Evolutionary conservation across 2,888 invertebrate genomes (phyloP).

Genomic region (Plemyria rubiginata): DNA sequence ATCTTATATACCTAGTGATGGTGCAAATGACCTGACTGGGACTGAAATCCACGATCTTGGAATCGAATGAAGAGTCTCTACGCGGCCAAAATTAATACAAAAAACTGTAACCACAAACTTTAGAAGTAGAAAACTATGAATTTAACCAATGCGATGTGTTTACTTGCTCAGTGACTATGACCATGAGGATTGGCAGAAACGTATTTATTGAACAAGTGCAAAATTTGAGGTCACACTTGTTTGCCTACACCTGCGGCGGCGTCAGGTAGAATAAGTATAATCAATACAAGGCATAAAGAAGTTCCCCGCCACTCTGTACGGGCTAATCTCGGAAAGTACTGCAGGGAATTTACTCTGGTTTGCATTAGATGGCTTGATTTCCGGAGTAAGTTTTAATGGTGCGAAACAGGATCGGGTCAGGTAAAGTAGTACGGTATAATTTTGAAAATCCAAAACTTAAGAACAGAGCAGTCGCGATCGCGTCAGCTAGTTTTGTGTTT

Average conservation of each 20-base stretch:
- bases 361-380: neutral
- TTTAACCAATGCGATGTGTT: neutral
- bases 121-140: neutral
- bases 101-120: neutral
- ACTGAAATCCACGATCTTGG: neutral
- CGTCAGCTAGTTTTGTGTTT: neutral
- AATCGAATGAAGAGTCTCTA: neutral
- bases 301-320: neutral
- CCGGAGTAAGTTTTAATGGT: neutral
- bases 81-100: neutral
- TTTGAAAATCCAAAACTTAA: neutral
- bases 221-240: neutral
- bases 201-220: neutral
- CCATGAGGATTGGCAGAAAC: conserved; percentile 4
- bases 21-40: neutral
- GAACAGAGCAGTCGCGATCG: neutral
- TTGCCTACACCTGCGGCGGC: neutral
- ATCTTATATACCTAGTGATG: neutral
- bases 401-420: neutral
- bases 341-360: neutral
- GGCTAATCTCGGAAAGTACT: neutral
- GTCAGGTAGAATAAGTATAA: neutral
- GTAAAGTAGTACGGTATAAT: neutral
- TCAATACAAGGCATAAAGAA: neutral
- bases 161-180: neutral